Base-by-base conservation (phyloP, 2,888 invertebrate genomes). In the Thecocarcelia acutangulata region DNA sequence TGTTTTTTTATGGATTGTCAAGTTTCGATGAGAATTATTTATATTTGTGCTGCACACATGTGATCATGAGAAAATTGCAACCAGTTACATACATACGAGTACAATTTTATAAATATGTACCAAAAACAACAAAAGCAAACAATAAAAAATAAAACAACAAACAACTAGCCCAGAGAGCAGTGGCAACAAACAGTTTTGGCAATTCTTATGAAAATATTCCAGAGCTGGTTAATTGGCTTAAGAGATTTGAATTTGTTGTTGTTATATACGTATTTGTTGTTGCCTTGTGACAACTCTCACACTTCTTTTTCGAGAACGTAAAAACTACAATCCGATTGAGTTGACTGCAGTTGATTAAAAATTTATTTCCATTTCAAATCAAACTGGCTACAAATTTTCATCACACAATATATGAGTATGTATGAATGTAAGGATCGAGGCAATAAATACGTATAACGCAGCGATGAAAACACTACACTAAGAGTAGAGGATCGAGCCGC, bases 11-110 rank as follows among this genome's bases (percentile, higher is more conserved):
- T 68, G 50, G 73, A 77, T 81, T 78, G 81, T 82, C 81, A 82
- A 82, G 78, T 68, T 77, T 77, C 72, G 81, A 68, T 78, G 75
- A 82, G 81, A 82, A 82, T 64, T 82, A 78, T 82, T 78, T 82
- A 81, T 64, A 74, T 69, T 78, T 81, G 56, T 56, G 64, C 46
- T 64, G 64, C 63, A 77, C 81, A 82, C 73, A 78, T 82, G 78
- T 82, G 81, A 64, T 82, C 81, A 82, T 82, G 81, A 82, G 81
- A 82, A 82, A 82, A 82, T 78, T 82, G 69, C 81, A 52, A 73
- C 50, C 50, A 63, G 46, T 46, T 56, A 48, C 64, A 48, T 37
- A 56, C 56, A 58, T 64, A 72, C 44, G 17, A 44, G 42, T 48
- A 24, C 58, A 69, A 19, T 56, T 44, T 21, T 63, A 64, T 28